Evolutionary conservation across 2,113 vertebrate species (phyloP).

Genomic region (Motacilla tschutschensis): DNA sequence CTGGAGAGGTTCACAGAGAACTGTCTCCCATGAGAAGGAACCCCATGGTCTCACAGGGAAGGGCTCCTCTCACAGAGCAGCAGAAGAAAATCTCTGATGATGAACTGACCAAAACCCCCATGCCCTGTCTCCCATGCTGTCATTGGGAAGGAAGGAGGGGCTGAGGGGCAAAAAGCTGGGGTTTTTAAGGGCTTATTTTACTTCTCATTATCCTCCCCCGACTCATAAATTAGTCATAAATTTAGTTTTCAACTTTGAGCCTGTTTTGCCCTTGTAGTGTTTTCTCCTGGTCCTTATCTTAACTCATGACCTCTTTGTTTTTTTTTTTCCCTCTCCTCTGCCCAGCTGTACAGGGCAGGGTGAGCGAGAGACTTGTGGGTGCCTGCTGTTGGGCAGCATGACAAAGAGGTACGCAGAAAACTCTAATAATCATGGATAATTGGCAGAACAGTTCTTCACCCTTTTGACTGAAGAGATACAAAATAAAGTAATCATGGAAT

Average conservation of each 20-base stretch:
- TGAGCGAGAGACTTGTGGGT: rapidly evolving
- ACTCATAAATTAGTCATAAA: neutral
- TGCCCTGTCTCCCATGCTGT: rapidly evolving
- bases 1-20: no score
- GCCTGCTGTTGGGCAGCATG: neutral
- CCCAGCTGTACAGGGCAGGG: no score
- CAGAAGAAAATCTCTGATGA: neutral
- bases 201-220: neutral
- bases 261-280: neutral
- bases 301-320: rapidly evolving
- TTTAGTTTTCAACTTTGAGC: neutral
- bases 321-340: neutral
- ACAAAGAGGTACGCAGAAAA: neutral
- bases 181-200: neutral
- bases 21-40: neutral
- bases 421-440: neutral
- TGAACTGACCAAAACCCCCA: neutral
- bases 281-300: neutral
- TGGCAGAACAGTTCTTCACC: neutral
- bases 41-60: rapidly evolving
- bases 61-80: neutral
- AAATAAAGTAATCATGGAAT: neutral
- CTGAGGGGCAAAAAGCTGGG: rapidly evolving
- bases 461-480: neutral
- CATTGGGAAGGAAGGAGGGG: neutral